Conservation (phyloP, 2,113 vertebrate genomes). For the Sander vitreus region DNA sequence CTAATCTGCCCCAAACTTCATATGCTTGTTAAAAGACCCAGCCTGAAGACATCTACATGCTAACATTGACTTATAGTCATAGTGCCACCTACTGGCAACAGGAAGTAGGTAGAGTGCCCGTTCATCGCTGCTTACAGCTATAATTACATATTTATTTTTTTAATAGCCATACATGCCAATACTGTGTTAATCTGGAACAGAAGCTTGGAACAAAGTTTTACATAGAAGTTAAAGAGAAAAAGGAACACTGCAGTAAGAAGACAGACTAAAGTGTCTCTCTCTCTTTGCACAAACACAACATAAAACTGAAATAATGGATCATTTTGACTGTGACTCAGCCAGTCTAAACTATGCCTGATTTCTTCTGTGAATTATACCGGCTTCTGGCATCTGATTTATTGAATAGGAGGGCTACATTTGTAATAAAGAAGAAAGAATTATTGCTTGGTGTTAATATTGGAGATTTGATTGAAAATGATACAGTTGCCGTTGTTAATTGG, state of each 20-base stretch:
- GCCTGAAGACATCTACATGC: too few species aligned
- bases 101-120: too few species aligned
- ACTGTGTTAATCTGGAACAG: not conserved
- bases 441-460: conserved; percentile 79
- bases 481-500: conserved; percentile 73
- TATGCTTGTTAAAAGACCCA: too few species aligned
- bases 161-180: not conserved
- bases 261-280: conserved; percentile 26
- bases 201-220: conserved; percentile 42
- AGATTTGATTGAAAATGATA: conserved; percentile 83
- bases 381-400: conserved; percentile 74
- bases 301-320: conserved; percentile 67
- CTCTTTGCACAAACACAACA: conserved; percentile 48
- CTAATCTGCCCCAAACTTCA: too few species aligned
- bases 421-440: conserved; percentile 80
- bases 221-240: conserved; percentile 18
- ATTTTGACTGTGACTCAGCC: conserved; percentile 71
- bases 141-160: not conserved
- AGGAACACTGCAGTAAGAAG: not conserved
- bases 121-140: too few species aligned
- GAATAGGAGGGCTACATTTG: conserved; percentile 66
- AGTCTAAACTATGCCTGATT: conserved; percentile 77
- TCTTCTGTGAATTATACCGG: conserved; percentile 67
- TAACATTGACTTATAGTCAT: too few species aligned
- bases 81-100: too few species aligned